Evolutionary conservation across 1,140 invertebrate genomes (phyloP), one percentile per base, ranked within the genome.

Genomic region (Aphidius ervi): DNA sequence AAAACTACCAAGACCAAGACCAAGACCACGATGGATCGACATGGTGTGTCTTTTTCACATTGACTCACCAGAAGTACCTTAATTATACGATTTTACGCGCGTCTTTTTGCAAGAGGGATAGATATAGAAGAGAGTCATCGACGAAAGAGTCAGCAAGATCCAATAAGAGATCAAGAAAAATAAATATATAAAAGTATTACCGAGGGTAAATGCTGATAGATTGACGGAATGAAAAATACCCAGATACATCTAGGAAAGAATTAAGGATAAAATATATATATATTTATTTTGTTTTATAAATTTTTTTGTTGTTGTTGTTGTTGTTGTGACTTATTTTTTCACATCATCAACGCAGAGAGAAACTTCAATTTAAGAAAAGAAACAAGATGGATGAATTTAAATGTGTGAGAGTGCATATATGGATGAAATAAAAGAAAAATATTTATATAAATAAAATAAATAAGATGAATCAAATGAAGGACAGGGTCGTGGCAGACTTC

Each of bases 11-110:
- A 8, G 39, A 48, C 41, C 6, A 52, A 9, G 40, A 39, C 54
- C 54, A 46, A 42, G 49, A 64, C 59, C 23, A 69, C 56, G 56
- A 62, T 23, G 58, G 56, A 65, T 63, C 58, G 65, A 66, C 58
- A 31, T 31, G 23, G 59, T 58, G 58, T 63, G 59, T 56, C 58
- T 54, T 47, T 23, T 43, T 9, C 46, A 9, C 40, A 10, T 39
- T 52, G 39, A 46, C 58, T 59, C 9, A 63, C 56, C 64, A 47
- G 53, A 47, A 49, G 68, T 64, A 65, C 71, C 70, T 77, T 76
- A 75, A 76, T 77, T 76, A 77, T 75, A 69, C 73, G 67, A 66
- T 74, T 76, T 75, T 69, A 71, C 69, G 68, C 67, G 61, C 50
- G 46, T 56, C 48, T 48, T 45, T 54, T 53, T 55, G 50, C 43